phyloP scores from a whole-genome alignment of 2,888 invertebrate species.

The Caenorhabditis sp. region DNA sequence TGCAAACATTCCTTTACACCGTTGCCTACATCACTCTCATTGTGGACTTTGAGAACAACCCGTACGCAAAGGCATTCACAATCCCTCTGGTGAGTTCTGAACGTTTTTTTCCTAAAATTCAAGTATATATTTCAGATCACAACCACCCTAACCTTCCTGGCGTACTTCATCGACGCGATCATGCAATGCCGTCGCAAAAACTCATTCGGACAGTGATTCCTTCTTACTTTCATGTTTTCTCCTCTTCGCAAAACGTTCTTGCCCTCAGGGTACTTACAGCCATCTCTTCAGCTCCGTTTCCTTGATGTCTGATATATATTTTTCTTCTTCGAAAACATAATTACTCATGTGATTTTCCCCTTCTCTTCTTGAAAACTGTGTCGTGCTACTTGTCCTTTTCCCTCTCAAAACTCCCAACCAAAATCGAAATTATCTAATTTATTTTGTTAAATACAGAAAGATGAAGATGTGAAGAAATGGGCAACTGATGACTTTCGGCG shows the following conservation, averaged over 20 bases:
- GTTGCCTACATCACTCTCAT: conserved; percentile 64
- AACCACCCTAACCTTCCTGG: conserved; percentile 60
- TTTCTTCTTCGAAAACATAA: conserved; percentile 19
- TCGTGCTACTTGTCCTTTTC: conserved; percentile 1
- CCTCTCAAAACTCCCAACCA: not conserved
- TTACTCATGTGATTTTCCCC: conserved; percentile 33
- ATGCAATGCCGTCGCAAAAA: conserved; percentile 61
- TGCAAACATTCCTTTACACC: conserved; percentile 69
- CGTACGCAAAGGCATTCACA: conserved; percentile 57
- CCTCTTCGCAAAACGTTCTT: conserved; percentile 21
- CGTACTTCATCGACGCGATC: conserved; percentile 63
- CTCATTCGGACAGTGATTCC: conserved; percentile 21
- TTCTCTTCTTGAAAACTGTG: not conserved
- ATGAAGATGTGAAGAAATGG: not conserved
- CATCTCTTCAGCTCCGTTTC: conserved; percentile 9
- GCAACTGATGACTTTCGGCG: too few species aligned
- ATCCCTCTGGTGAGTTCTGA: conserved; percentile 72
- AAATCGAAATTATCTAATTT: conserved; percentile 10
- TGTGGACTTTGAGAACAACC: conserved; percentile 56
- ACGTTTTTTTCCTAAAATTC: conserved; percentile 8
- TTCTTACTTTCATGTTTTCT: not conserved
- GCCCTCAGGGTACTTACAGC: conserved; percentile 36
- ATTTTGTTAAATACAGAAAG: conserved; percentile 9
- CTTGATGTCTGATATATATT: not conserved
- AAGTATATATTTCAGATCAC: conserved; percentile 61